Percentiles rank a stretch among this genome's conserved stretches.
Conservation (phyloP, 2,888 invertebrate species). For the Zeuzera pyrina region DNA sequence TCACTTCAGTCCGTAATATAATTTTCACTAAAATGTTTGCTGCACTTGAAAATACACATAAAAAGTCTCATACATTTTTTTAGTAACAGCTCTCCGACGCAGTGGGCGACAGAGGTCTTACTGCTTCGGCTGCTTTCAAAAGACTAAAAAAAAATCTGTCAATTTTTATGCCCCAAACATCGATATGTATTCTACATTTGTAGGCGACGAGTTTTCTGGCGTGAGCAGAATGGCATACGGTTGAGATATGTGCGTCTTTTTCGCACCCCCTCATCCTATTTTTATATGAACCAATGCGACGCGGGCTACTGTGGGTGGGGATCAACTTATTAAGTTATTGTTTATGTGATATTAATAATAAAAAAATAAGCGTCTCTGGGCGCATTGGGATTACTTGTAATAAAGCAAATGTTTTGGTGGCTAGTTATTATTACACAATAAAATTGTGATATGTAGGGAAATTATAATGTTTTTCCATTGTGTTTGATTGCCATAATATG, state of each 20-base stretch:
- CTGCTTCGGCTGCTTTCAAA: slow-evolving; percentile 44
- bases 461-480: slow-evolving; percentile 52
- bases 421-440: slow-evolving; percentile 47
- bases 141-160: slow-evolving; percentile 72
- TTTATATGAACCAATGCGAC: slow-evolving; percentile 59
- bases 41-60: background rate
- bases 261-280: slow-evolving; percentile 65
- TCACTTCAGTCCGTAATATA: background rate
- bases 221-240: slow-evolving; percentile 30
- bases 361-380: slow-evolving; percentile 53
- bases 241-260: slow-evolving; percentile 37
- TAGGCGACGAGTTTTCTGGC: slow-evolving; percentile 59
- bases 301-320: slow-evolving; percentile 59
- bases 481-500: slow-evolving; percentile 36
- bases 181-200: slow-evolving; percentile 69
- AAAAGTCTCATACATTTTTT: slow-evolving; percentile 22
- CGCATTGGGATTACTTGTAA: slow-evolving; percentile 42
- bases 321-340: slow-evolving; percentile 68
- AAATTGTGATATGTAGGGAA: slow-evolving; percentile 43
- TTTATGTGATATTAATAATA: slow-evolving; percentile 69
- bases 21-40: background rate
- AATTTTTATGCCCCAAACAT: slow-evolving; percentile 72
- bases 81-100: slow-evolving; percentile 51
- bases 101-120: slow-evolving; percentile 31
- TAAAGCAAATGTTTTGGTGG: slow-evolving; percentile 31